phyloP scores from a whole-genome alignment of 2,888 invertebrate species.

The Drosophila recens region DNA sequence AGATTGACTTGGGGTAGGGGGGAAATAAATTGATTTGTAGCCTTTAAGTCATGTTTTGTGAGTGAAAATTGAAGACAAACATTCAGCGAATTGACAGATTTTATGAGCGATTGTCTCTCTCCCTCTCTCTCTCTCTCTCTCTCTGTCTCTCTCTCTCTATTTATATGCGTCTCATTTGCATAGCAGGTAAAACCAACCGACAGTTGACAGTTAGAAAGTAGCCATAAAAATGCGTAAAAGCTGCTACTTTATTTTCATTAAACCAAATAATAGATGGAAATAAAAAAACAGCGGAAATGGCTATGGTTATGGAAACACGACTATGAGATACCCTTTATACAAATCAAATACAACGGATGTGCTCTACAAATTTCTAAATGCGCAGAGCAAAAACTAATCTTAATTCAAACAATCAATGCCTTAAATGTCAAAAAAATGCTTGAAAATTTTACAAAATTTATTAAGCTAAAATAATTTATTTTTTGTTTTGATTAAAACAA shows the following conservation, averaged over 20 bases:
- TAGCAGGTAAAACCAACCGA: slow-evolving; percentile 49
- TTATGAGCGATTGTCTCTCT: slow-evolving; percentile 40
- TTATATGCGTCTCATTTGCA: slow-evolving; percentile 60
- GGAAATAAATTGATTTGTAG: slow-evolving; percentile 42
- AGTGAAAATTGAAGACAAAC: slow-evolving; percentile 72
- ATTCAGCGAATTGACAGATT: slow-evolving; percentile 73
- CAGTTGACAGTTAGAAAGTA: slow-evolving; percentile 71
- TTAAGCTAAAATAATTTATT: too few species aligned
- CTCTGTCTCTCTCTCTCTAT: not conserved
- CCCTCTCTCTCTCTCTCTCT: not conserved
- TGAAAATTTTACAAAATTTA: too few species aligned
- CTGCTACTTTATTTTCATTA: slow-evolving; percentile 80
- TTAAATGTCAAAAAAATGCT: too few species aligned
- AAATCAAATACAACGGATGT: not conserved
- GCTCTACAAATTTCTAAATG: too few species aligned
- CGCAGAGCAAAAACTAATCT: too few species aligned
- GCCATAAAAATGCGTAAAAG: slow-evolving; percentile 78
- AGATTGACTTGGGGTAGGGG: not conserved
- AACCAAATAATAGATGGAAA: slow-evolving; percentile 20
- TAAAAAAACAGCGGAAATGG: not conserved
- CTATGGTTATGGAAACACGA: not conserved
- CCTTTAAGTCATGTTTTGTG: slow-evolving; percentile 48
- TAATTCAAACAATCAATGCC: too few species aligned
- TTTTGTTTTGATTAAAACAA: too few species aligned
- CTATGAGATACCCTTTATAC: not conserved